Evolutionary conservation across 2,797 vertebrate genomes (phyloP).

Genomic region (Fratercula arctica): DNA sequence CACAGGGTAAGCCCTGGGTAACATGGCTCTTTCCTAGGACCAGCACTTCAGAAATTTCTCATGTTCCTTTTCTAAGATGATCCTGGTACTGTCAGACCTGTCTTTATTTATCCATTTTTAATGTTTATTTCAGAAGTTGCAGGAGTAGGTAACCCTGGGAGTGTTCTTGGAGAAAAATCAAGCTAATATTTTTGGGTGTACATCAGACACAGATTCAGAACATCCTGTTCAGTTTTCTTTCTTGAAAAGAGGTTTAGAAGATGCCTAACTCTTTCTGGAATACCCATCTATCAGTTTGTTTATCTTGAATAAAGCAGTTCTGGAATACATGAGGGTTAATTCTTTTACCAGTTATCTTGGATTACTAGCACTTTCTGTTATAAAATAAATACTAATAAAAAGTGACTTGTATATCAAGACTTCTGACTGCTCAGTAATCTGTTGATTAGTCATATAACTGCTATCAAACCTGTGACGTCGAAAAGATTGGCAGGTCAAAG

Average conservation of each 20-base stretch:
- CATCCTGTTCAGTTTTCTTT: not conserved
- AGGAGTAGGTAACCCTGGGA: not conserved
- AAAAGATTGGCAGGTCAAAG: not conserved
- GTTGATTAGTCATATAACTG: not conserved
- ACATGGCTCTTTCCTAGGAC: not conserved
- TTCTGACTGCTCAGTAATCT: not conserved
- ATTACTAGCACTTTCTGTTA: not conserved
- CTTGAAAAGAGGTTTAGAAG: not conserved
- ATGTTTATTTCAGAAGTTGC: not conserved
- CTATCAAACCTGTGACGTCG: not conserved
- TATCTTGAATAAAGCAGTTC: not conserved
- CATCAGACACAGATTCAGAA: not conserved
- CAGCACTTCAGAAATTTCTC: not conserved
- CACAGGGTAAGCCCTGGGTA: not conserved
- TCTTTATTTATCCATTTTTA: not conserved
- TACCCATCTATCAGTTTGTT: not conserved
- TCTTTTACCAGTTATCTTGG: not conserved
- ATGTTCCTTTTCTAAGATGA: not conserved
- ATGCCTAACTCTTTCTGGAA: not conserved
- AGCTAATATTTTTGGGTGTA: not conserved
- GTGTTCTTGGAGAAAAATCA: not conserved
- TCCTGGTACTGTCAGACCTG: not conserved
- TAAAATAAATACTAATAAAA: not conserved
- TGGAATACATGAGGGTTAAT: not conserved
- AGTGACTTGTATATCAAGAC: not conserved